A percentile compares a stretch with the other conserved stretches of the same genome.
These are phyloP conservation scores for Erpornis zantholeuca DNA, from an alignment of 2,113 vertebrate species.

Conservation along the genomic window DNA sequence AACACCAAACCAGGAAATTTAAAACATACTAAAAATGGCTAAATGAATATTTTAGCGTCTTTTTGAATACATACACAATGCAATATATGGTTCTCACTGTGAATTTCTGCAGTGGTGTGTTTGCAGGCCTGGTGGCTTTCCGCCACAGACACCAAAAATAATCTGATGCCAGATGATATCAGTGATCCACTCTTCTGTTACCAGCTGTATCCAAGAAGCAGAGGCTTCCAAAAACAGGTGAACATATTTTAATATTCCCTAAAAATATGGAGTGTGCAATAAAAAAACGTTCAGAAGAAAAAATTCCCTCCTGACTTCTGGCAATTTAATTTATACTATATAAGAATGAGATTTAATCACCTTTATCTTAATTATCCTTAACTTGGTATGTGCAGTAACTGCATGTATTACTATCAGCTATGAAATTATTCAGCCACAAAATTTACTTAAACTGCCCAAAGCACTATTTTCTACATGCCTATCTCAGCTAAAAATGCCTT, in stretches of 20 bases:
- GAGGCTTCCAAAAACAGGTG: background rate
- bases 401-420: background rate
- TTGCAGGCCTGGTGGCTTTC: background rate
- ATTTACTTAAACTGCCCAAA: background rate
- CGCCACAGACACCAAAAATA: background rate
- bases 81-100: background rate
- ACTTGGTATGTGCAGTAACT: background rate
- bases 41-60: background rate
- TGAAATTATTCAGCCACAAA: slow-evolving; percentile 33
- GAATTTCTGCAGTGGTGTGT: background rate
- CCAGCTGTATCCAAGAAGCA: background rate
- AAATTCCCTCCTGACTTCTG: background rate
- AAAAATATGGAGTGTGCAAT: background rate
- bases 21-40: background rate
- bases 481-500: background rate
- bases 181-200: background rate
- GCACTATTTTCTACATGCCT: background rate
- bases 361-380: slow-evolving; percentile 29
- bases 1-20: background rate
- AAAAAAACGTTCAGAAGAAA: background rate
- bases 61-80: background rate
- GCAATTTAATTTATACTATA: background rate
- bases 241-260: background rate
- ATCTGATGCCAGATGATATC: background rate
- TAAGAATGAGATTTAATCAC: background rate